A percentile compares a stretch with the other conserved stretches of the same genome.
Conservation (phyloP, 2,797 vertebrate genomes). For the Crotalus adamanteus region DNA sequence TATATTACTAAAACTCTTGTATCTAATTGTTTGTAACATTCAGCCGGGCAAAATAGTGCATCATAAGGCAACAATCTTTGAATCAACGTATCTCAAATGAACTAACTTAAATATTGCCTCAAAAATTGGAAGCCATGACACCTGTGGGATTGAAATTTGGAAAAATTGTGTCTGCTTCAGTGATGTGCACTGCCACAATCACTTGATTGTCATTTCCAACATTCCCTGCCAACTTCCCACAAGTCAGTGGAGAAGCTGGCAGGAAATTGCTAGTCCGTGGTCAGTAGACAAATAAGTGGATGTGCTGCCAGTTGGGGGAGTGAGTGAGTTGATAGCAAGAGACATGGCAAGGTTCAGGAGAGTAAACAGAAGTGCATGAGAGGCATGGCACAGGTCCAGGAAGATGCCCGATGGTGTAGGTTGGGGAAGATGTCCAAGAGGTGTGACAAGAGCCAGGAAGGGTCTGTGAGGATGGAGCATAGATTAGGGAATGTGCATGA, state of each 20-base stretch:
- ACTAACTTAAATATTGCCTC: not conserved
- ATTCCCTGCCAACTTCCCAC: not conserved
- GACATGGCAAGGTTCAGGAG: not conserved
- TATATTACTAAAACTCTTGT: not conserved
- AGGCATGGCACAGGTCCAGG: not conserved
- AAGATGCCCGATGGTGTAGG: not conserved
- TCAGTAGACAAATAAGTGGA: not conserved
- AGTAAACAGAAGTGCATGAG: not conserved
- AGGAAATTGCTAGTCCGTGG: not conserved
- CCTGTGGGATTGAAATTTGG: not conserved
- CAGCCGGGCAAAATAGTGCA: not conserved
- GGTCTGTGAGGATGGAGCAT: not conserved
- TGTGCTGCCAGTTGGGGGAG: not conserved
- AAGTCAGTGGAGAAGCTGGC: not conserved
- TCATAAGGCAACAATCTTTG: not conserved
- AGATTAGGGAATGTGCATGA: not conserved
- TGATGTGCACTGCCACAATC: not conserved
- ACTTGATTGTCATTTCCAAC: not conserved
- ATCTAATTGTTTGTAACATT: not conserved
- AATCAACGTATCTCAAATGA: not conserved
- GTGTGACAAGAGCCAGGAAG: not conserved
- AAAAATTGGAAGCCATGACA: not conserved
- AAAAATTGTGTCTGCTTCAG: not conserved
- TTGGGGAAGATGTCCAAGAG: not conserved
- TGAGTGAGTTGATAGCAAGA: not conserved